Conservation (phyloP, 2,797 vertebrate species). For the Selene dorsalis region DNA sequence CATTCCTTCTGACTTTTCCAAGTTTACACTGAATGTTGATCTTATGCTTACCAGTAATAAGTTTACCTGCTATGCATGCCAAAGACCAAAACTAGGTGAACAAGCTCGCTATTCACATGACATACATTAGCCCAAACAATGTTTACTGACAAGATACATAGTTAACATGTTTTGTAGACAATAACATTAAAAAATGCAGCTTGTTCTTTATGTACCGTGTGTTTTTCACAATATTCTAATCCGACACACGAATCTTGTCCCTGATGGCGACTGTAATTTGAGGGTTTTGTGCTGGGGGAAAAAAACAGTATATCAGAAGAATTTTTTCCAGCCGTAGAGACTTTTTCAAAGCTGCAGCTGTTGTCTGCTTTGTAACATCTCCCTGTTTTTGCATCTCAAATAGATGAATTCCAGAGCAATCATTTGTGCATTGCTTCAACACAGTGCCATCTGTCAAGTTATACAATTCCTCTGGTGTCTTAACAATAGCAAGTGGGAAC, state of each 20-base stretch:
- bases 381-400: conserved; percentile 45
- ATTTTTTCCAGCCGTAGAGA: conserved; percentile 37
- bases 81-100: background rate
- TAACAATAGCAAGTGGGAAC: conserved; percentile 33
- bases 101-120: conserved; percentile 1
- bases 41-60: background rate
- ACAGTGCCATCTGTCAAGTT: conserved; percentile 62
- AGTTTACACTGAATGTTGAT: conserved; percentile 27
- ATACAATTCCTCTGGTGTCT: conserved; percentile 44
- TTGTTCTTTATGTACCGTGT: conserved; percentile 4
- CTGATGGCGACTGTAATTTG: conserved; percentile 31
- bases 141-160: background rate
- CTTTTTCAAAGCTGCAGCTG: conserved; percentile 56
- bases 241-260: conserved; percentile 26
- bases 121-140: background rate
- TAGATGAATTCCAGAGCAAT: conserved; percentile 50
- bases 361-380: conserved; percentile 41
- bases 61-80: background rate
- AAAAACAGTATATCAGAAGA: conserved; percentile 43
- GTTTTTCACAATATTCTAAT: conserved; percentile 30
- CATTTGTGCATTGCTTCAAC: conserved; percentile 54
- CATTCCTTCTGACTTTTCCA: conserved; percentile 19
- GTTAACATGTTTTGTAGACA: background rate
- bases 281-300: conserved; percentile 9
- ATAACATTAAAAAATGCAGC: background rate